Percentiles rank a stretch among this genome's conserved stretches.
phyloP scores from a whole-genome alignment of 2,113 vertebrate species.

The Murina feae region DNA sequence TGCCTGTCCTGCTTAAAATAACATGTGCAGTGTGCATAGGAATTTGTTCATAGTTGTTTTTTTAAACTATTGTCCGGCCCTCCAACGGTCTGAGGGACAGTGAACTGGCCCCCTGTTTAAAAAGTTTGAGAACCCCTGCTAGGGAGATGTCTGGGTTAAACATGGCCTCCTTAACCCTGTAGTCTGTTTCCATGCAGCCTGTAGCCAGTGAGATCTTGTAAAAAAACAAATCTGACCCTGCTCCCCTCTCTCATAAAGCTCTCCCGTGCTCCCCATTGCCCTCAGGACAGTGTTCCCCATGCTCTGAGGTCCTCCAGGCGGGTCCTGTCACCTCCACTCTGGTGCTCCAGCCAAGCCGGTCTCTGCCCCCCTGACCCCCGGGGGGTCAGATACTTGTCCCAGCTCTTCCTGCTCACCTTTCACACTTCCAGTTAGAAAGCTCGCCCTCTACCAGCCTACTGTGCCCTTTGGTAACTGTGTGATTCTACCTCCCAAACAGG shows the following conservation, averaged over 20 bases:
- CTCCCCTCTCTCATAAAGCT: not conserved
- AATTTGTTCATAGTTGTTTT: no score
- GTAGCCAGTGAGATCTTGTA: not conserved
- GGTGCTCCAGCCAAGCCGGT: not conserved
- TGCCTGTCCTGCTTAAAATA: no score
- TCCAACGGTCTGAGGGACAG: no score
- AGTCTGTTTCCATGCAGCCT: not conserved
- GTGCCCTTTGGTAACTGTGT: not conserved
- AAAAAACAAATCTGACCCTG: not conserved
- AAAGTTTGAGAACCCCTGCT: no score
- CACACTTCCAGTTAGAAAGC: not conserved
- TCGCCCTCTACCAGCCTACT: not conserved
- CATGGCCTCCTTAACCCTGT: not conserved
- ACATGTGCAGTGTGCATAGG: no score
- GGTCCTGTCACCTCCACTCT: not conserved
- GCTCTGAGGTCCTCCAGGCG: not conserved
- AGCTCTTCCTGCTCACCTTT: not conserved
- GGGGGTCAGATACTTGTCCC: not conserved
- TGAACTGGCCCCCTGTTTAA: no score
- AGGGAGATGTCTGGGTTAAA: no score
- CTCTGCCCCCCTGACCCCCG: not conserved
- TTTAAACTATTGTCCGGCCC: no score
- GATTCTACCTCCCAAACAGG: not conserved
- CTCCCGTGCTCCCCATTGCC: rapidly evolving
- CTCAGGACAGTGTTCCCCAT: not conserved